phyloP scores from a whole-genome alignment of 2,888 invertebrate species.

The Neoascia interrupta region DNA sequence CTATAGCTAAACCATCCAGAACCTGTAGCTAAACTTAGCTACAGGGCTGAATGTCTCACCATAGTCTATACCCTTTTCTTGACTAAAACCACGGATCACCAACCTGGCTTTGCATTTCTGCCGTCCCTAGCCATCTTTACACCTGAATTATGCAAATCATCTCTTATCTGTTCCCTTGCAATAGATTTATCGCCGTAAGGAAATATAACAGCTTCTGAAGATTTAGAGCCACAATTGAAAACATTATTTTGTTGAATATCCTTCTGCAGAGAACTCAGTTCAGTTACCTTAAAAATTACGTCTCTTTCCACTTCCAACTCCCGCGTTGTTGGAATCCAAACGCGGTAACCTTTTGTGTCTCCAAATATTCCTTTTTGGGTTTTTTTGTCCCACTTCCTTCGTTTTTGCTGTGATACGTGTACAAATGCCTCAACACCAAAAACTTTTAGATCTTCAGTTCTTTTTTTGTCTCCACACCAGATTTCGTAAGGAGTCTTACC shows the following conservation, averaged over 20 bases:
- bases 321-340: constrained; percentile 38
- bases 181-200: background rate
- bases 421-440: constrained; percentile 76
- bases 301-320: constrained; percentile 31
- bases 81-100: constrained; percentile 72
- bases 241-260: background rate
- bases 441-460: constrained; percentile 30
- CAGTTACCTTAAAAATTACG: constrained; percentile 29
- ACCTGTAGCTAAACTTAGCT: constrained; percentile 69
- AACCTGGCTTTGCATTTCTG: constrained; percentile 72
- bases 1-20: no score
- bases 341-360: constrained; percentile 71
- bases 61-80: constrained; percentile 72
- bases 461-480: constrained; percentile 54
- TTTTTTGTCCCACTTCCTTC: constrained; percentile 72
- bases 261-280: background rate
- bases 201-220: background rate
- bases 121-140: constrained; percentile 58
- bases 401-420: constrained; percentile 74
- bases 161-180: background rate
- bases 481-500: no score
- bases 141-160: background rate
- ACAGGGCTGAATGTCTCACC: constrained; percentile 74
- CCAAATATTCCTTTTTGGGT: constrained; percentile 74
- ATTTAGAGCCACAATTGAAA: background rate